Conservation (phyloP, 2,113 vertebrate species). For the Ailuropoda melanoleuca region DNA sequence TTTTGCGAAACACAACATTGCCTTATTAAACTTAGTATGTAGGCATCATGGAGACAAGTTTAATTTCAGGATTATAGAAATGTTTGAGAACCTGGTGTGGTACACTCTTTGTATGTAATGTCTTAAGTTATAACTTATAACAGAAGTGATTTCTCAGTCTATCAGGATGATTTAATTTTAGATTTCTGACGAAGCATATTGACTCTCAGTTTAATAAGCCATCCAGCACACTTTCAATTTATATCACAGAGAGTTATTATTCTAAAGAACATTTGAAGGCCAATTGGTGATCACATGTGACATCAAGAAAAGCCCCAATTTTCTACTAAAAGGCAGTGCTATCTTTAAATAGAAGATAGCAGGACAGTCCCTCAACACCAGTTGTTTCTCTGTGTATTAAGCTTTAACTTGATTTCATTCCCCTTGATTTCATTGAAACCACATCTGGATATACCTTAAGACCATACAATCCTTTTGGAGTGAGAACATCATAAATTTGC, state of each 20-base stretch:
- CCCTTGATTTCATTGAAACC: not conserved
- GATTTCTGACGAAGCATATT: not conserved
- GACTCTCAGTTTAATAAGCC: not conserved
- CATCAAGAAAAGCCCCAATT: not conserved
- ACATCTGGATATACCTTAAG: not conserved
- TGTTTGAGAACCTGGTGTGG: not conserved
- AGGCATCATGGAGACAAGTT: not conserved
- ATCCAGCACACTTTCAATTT: not conserved
- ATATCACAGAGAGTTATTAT: not conserved
- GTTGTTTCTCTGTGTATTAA: not conserved
- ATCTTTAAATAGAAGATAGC: not conserved
- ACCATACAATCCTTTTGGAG: not conserved
- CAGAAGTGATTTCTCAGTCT: not conserved
- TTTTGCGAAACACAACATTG: not conserved
- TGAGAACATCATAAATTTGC: conserved; percentile 2
- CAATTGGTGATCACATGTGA: not conserved
- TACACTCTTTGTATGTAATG: not conserved
- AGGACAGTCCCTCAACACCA: not conserved
- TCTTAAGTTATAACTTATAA: not conserved
- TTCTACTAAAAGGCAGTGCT: not conserved
- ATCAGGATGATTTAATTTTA: not conserved
- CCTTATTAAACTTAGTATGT: not conserved
- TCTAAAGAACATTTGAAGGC: not conserved
- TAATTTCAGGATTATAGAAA: not conserved
- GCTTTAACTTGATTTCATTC: not conserved